These are phyloP conservation scores for Ginglymostoma cirratum DNA, from an alignment of 2,113 vertebrate genomes.

Conservation along the genomic window DNA sequence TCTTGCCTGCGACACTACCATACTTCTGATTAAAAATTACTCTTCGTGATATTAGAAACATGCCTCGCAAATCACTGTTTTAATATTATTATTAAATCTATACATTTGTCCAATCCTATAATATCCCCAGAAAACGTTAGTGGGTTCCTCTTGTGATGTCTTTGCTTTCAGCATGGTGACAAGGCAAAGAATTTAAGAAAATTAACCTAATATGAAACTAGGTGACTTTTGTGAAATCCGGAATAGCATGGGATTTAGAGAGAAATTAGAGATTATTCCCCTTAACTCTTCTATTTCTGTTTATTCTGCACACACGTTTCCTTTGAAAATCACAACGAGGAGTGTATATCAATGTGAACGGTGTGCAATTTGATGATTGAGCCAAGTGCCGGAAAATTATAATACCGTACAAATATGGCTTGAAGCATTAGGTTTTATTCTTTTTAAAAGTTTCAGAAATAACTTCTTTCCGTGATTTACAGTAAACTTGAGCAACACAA, in stretches of 20 bases:
- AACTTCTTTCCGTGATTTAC: not conserved
- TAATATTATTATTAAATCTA: not conserved
- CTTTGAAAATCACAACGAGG: not conserved
- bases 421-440: not conserved
- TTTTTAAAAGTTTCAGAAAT: not conserved
- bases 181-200: not conserved
- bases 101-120: not conserved
- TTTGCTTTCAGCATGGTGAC: not conserved
- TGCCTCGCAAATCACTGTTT: not conserved
- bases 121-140: not conserved
- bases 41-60: not conserved
- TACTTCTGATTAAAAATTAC: not conserved
- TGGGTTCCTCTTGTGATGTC: not conserved
- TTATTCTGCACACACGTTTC: not conserved
- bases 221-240: not conserved
- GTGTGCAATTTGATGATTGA: not conserved
- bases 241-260: not conserved
- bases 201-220: not conserved
- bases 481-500: not conserved
- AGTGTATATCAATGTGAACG: not conserved
- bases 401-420: not conserved
- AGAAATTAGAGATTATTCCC: not conserved
- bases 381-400: not conserved
- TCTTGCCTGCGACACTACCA: not conserved
- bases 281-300: not conserved